Evolutionary conservation across 2,113 vertebrate species (phyloP), one percentile per base, ranked within the genome.

Genomic region (Tachysurus fulvidraco): DNA sequence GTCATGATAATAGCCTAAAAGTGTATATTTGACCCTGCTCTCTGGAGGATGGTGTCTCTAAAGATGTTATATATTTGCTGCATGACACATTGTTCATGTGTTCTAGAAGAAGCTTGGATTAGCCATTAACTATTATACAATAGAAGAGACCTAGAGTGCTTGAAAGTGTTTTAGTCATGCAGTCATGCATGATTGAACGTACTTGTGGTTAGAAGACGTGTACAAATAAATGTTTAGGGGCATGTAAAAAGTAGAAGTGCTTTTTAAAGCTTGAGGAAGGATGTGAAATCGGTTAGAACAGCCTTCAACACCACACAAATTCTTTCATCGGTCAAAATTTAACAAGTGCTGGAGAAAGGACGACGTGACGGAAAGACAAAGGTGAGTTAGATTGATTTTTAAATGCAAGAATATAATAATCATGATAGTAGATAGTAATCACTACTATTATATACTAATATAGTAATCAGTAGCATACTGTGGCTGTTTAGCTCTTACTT

Each of bases 211-310:
- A 54, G 13, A 11, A 46, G 4, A 71, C 59, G 54, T 81, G 62
- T 81, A 74, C 17, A 71, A 41, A 41, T 28, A 86, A 46, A 62
- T 46, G 5, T 36, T 59, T 21, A 44, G 77, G 55, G 14, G 10
- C 57, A 11, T 30, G 19, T 73, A 69, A 86, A 85, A 81, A 16
- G 78, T 86, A 78, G 85, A 81, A 86, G 77, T 86, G 67, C 30
- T 54, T 52, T 83, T 83, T 13, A 23, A 65, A 69, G 7, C 46
- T 9, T 59, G 78, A 81, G 55, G 41, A 81, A 73, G 85, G 78
- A 81, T 60, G 78, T 73, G 54, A 81, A 73, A 86, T 25, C 52
- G 50, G 28, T 55, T 74, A 23, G 14, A 55, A 60, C 30, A 73
- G 25, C 21, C 19, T 41, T 11, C 14, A 57, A 50, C 69, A 57